Conservation (phyloP, 2,888 invertebrate species). For the Pomacea canaliculata region DNA sequence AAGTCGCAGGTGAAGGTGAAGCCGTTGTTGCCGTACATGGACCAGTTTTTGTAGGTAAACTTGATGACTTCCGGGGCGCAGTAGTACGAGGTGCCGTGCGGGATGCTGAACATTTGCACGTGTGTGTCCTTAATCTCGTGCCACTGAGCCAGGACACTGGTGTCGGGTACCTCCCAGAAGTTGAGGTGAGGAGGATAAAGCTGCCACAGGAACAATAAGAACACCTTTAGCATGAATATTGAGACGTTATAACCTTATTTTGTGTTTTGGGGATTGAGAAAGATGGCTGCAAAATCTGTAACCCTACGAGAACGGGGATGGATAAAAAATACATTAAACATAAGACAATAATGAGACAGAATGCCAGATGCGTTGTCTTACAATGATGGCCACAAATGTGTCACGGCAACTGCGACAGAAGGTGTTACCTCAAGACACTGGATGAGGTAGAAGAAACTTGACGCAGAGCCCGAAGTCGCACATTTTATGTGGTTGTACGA, state of each 20-base stretch:
- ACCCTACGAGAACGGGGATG: too few species aligned
- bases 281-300: too few species aligned
- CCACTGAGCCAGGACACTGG: not conserved
- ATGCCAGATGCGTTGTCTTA: too few species aligned
- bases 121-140: not conserved
- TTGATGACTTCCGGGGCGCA: slow-evolving; percentile 24
- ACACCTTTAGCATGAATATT: too few species aligned
- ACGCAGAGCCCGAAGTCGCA: slow-evolving; percentile 20
- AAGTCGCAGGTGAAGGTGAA: slow-evolving; percentile 20
- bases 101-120: not conserved
- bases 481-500: slow-evolving; percentile 8
- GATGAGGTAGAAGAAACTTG: not conserved
- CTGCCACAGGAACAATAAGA: not conserved
- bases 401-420: too few species aligned
- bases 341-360: too few species aligned
- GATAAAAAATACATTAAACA: too few species aligned
- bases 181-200: not conserved
- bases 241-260: too few species aligned
- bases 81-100: slow-evolving; percentile 20
- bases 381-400: too few species aligned
- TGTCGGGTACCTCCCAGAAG: not conserved
- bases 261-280: too few species aligned
- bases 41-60: not conserved
- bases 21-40: not conserved
- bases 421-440: not conserved